phyloP scores from a whole-genome alignment of 2,888 invertebrate species.

The Cetonia aurata region DNA sequence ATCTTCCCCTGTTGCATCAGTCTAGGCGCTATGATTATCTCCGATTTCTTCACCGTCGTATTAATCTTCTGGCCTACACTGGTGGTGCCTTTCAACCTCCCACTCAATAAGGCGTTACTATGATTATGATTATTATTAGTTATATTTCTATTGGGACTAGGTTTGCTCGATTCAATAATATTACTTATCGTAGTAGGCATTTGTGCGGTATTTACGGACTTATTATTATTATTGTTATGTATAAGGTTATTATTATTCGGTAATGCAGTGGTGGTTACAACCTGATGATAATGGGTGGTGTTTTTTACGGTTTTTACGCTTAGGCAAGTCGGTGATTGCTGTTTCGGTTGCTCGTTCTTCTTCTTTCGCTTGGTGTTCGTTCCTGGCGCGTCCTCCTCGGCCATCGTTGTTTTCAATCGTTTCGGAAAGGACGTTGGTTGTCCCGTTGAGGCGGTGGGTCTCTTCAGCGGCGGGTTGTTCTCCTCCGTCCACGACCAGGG shows the following conservation, averaged over 20 bases:
- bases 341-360: conserved; percentile 46
- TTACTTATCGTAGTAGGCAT: conserved; percentile 20
- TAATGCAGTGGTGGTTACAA: conserved; percentile 26
- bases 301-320: conserved; percentile 46
- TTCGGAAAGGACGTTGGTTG: conserved; percentile 54
- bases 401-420: conserved; percentile 55
- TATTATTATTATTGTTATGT: conserved; percentile 46
- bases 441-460: conserved; percentile 48
- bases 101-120: conserved; percentile 47
- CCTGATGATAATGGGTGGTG: conserved; percentile 47
- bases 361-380: conserved; percentile 46
- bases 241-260: conserved; percentile 42
- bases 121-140: conserved; percentile 39
- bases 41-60: conserved; percentile 45
- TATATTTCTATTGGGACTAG: conserved; percentile 54
- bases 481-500: conserved; percentile 58
- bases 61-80: conserved; percentile 22
- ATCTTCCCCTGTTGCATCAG: conserved; percentile 79
- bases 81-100: conserved; percentile 48
- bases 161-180: conserved; percentile 42
- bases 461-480: conserved; percentile 52
- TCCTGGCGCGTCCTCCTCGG: conserved; percentile 53
- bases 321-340: conserved; percentile 61
- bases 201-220: conserved; percentile 39
- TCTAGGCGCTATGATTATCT: conserved; percentile 53